phyloP scores from a whole-genome alignment of 1,140 invertebrate genomes.

The Tachypleus tridentatus region DNA sequence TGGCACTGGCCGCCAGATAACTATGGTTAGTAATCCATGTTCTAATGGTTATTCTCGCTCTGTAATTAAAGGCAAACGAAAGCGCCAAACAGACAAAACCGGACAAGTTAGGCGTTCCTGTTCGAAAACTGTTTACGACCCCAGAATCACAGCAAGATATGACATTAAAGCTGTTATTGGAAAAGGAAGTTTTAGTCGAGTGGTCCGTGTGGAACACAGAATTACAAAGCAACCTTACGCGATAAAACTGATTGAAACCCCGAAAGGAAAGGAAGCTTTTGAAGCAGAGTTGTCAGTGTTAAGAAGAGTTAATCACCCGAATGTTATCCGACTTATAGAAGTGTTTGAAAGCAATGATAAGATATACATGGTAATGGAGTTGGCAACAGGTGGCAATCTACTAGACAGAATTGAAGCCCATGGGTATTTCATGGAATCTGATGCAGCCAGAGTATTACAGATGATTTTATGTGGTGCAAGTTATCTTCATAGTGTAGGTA shows the following conservation, averaged over 20 bases:
- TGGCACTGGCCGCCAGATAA: too few relatives aligned
- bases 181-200: conserved; percentile 41
- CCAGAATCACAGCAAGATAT: conserved; percentile 42
- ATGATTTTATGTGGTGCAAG: conserved; percentile 62
- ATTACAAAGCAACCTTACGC: conserved; percentile 42
- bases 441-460: conserved; percentile 29
- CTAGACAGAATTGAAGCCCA: conserved; percentile 33
- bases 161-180: conserved; percentile 44
- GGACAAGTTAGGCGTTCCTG: too few relatives aligned
- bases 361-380: conserved; percentile 36
- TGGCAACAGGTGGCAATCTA: conserved; percentile 35
- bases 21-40: too few relatives aligned
- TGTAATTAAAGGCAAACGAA: too few relatives aligned
- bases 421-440: conserved; percentile 32
- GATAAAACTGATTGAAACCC: conserved; percentile 41
- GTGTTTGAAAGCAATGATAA: conserved; percentile 28
- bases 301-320: conserved; percentile 36
- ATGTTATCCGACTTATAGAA: conserved; percentile 33
- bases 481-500: conserved; percentile 75
- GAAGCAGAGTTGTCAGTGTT: conserved; percentile 43
- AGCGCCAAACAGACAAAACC: too few relatives aligned
- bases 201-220: conserved; percentile 41
- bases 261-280: conserved; percentile 39
- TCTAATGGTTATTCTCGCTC: too few relatives aligned
- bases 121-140: conserved; percentile 28